Percentiles rank a stretch among this genome's conserved stretches.
These are phyloP conservation scores for Forbesichthys papilliferus DNA, from an alignment of 2,113 vertebrate species.

Conservation along the genomic window DNA sequence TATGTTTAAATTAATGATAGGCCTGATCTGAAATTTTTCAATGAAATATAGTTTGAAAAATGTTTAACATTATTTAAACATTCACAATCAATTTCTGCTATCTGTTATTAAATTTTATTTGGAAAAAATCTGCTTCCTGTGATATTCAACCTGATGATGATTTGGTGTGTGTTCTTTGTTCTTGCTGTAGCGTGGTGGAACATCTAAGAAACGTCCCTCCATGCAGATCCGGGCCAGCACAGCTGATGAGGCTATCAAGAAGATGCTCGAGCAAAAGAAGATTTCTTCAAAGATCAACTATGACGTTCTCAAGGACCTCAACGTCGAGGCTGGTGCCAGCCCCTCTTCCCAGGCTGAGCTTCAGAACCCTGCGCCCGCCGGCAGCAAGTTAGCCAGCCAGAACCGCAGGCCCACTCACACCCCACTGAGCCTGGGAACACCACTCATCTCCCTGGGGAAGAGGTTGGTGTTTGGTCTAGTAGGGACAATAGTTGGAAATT, in stretches of 20 bases:
- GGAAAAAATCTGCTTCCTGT: too few relatives aligned
- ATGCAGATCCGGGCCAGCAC: conserved; percentile 88
- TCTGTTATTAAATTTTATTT: too few relatives aligned
- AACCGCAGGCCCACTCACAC: conserved; percentile 57
- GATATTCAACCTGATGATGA: not conserved
- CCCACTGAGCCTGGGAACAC: conserved; percentile 64
- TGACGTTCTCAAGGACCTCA: conserved; percentile 90
- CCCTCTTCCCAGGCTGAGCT: conserved; percentile 57
- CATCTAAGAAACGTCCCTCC: conserved; percentile 66
- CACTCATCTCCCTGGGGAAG: conserved; percentile 83
- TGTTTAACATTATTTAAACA: too few relatives aligned
- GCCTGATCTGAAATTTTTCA: too few relatives aligned
- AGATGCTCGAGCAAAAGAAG: conserved; percentile 96
- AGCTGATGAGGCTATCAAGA: conserved; percentile 94
- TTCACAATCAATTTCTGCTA: too few relatives aligned
- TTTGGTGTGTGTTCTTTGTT: not conserved
- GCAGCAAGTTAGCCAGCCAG: conserved; percentile 69
- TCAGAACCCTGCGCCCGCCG: conserved; percentile 32
- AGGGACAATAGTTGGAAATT: not conserved
- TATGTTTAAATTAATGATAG: too few relatives aligned
- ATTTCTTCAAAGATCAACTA: conserved; percentile 99
- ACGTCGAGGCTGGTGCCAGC: conserved; percentile 76
- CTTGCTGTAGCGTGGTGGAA: conserved; percentile 77
- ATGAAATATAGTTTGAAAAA: too few relatives aligned
- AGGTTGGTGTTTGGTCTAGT: conserved; percentile 73